phyloP scores from a whole-genome alignment of 2,888 invertebrate genomes.

The Cylloceria caligata region DNA sequence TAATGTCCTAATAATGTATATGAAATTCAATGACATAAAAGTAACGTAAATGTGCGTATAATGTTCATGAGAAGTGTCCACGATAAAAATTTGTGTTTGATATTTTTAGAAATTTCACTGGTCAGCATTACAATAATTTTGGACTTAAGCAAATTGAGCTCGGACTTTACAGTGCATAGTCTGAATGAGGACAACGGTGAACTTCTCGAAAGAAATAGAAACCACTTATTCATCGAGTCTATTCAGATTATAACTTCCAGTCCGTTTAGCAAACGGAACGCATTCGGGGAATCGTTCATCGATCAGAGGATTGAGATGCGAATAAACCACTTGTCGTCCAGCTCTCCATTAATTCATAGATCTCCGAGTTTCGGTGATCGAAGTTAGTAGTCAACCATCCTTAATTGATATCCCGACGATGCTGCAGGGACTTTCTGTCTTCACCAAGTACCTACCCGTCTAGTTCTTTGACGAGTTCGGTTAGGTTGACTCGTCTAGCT shows the following conservation, averaged over 20 bases:
- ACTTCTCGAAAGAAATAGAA: too few relatives aligned
- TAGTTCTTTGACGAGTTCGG: conserved; percentile 48
- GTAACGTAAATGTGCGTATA: too few relatives aligned
- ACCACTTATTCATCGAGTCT: conserved; percentile 1
- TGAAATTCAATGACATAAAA: too few relatives aligned
- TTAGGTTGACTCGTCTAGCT: not conserved
- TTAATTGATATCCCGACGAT: conserved; percentile 13
- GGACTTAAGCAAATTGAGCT: too few relatives aligned
- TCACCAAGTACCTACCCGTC: conserved; percentile 30
- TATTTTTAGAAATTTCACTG: too few relatives aligned
- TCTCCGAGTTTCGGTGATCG: conserved; percentile 13
- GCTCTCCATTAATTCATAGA: conserved; percentile 36
- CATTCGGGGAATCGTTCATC: not conserved
- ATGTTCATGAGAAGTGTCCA: too few relatives aligned
- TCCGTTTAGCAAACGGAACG: conserved; percentile 13
- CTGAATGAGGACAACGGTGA: too few relatives aligned
- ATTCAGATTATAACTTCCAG: conserved; percentile 20
- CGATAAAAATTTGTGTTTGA: too few relatives aligned
- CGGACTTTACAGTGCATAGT: too few relatives aligned
- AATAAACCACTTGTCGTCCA: conserved; percentile 28
- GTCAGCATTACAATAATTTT: too few relatives aligned
- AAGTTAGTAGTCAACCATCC: not conserved
- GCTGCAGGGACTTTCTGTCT: conserved; percentile 35
- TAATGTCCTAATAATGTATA: too few relatives aligned
- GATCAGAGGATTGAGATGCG: conserved; percentile 17